phyloP scores from a whole-genome alignment of 2,888 invertebrate species.

The Spicauda simplicius region DNA sequence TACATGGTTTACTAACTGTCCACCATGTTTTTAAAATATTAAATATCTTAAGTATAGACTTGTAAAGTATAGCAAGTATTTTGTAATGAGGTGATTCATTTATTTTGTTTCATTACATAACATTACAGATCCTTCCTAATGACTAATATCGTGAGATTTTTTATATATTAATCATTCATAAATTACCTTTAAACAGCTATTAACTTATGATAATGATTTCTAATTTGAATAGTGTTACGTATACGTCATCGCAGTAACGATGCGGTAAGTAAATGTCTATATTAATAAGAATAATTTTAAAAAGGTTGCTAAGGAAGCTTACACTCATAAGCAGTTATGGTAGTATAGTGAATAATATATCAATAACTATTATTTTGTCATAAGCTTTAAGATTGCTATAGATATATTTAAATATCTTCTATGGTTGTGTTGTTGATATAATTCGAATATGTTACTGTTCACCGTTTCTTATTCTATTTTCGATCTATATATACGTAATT shows the following conservation, averaged over 20 bases:
- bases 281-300: neutral
- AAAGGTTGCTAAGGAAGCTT: too few species aligned
- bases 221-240: conserved; percentile 70
- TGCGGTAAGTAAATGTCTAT: conserved; percentile 13
- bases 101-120: neutral
- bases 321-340: neutral
- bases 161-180: conserved; percentile 64
- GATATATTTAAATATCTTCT: too few species aligned
- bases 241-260: conserved; percentile 57
- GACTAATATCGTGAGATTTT: conserved; percentile 46
- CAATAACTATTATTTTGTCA: neutral
- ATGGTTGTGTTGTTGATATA: too few species aligned
- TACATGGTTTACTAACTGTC: too few species aligned
- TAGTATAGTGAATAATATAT: neutral
- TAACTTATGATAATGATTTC: conserved; percentile 74
- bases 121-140: conserved; percentile 23
- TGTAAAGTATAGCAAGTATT: neutral
- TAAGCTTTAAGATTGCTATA: too few species aligned
- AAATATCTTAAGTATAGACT: too few species aligned
- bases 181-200: conserved; percentile 67
- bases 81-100: neutral
- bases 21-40: too few species aligned
- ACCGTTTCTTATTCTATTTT: too few species aligned
- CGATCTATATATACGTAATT: too few species aligned
- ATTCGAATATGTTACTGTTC: too few species aligned